Conservation (phyloP, 2,888 invertebrate genomes). For the Drosophila longiperda region DNA sequence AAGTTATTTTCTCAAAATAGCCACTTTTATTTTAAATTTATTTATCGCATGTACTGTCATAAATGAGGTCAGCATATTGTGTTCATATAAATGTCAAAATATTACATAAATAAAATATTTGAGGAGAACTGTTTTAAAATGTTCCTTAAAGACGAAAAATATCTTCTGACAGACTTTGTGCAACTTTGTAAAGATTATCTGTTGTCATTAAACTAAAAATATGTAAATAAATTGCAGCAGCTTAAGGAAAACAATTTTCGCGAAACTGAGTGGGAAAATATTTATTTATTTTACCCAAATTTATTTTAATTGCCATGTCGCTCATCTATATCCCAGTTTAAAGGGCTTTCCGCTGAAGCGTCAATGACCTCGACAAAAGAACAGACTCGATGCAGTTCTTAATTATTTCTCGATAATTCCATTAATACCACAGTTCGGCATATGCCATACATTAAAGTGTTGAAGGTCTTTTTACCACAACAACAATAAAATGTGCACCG, state of each 20-base stretch:
- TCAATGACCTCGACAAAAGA: slow-evolving; percentile 16
- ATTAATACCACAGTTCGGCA: slow-evolving; percentile 23
- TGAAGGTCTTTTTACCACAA: slow-evolving; percentile 36
- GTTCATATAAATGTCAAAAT: not conserved
- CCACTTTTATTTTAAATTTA: not conserved
- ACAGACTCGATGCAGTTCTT: slow-evolving; percentile 8
- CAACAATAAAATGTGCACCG: slow-evolving; percentile 12
- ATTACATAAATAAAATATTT: not conserved
- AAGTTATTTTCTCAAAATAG: not conserved
- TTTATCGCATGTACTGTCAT: not conserved
- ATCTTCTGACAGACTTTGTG: not conserved
- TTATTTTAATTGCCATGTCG: not conserved
- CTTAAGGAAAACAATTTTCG: not conserved
- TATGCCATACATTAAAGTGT: slow-evolving; percentile 33
- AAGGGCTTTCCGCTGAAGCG: not conserved
- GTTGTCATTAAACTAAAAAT: not conserved
- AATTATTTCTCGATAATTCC: slow-evolving; percentile 30
- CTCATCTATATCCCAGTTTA: not conserved
- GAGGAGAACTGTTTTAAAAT: not conserved
- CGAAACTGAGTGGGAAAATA: not conserved
- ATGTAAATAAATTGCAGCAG: not conserved
- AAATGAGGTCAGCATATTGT: not conserved
- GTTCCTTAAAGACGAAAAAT: not conserved
- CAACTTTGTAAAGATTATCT: not conserved
- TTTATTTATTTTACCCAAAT: not conserved